Percentiles rank a stretch among this genome's conserved stretches.
phyloP scores from a whole-genome alignment of 2,797 vertebrate genomes.

The Neosilurus mollespiculum region DNA sequence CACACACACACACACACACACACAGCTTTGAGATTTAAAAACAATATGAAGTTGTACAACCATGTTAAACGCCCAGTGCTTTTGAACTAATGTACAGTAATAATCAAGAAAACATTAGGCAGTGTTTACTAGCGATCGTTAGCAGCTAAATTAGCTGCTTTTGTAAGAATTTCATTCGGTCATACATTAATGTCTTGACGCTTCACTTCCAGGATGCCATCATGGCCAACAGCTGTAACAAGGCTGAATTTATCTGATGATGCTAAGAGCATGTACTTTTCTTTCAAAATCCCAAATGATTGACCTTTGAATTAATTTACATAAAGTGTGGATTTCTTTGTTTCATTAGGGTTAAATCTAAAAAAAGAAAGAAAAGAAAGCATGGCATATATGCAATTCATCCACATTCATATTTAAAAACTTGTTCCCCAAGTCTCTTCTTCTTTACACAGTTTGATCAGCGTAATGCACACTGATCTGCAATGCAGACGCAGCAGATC shows the following conservation, averaged over 20 bases:
- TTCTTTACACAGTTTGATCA: background rate
- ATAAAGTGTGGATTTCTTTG: background rate
- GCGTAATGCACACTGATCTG: conserved; percentile 1
- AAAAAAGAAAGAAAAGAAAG: background rate
- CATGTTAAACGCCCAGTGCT: background rate
- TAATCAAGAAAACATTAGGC: no score
- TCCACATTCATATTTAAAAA: background rate
- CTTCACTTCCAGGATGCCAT: background rate
- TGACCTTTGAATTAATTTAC: background rate
- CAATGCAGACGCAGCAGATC: conserved; percentile 25
- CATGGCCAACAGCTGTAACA: background rate
- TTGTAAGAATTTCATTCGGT: background rate
- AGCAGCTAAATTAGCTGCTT: background rate
- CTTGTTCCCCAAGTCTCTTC: background rate
- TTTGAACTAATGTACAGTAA: no score
- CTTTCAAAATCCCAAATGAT: background rate
- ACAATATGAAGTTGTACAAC: background rate
- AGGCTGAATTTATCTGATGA: background rate
- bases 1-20: background rate
- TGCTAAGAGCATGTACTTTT: background rate
- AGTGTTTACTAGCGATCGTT: no score
- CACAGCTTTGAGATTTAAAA: background rate
- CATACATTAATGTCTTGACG: background rate
- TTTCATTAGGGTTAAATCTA: background rate
- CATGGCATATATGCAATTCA: background rate